These are phyloP conservation scores for Synergus japonicus DNA, from an alignment of 2,888 invertebrate species.

Conservation along the genomic window DNA sequence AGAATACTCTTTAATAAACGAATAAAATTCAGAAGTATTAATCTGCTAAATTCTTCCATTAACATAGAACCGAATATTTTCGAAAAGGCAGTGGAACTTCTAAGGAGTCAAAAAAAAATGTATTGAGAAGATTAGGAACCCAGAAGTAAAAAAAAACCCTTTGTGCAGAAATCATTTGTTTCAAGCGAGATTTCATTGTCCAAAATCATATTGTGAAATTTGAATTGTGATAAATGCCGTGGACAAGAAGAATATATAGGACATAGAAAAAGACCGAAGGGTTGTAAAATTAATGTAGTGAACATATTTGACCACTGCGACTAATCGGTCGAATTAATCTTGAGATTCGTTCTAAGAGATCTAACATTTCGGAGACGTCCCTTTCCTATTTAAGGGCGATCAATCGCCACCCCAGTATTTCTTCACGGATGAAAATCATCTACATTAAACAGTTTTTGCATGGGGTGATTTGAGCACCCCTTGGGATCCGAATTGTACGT, in stretches of 20 bases:
- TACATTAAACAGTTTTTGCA: background rate
- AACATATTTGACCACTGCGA: constrained; percentile 7
- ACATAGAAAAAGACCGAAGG: background rate
- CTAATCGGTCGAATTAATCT: constrained; percentile 28
- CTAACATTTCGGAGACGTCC: background rate
- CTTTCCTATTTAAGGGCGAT: background rate
- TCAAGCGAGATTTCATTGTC: background rate
- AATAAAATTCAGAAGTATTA: background rate
- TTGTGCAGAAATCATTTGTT: constrained; percentile 20
- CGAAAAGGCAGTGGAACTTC: background rate
- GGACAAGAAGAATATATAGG: constrained; percentile 3
- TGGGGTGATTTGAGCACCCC: constrained; percentile 52
- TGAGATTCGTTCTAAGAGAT: constrained; percentile 1
- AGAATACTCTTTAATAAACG: background rate
- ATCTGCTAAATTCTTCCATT: no score
- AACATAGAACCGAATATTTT: no score
- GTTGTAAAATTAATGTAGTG: constrained; percentile 26
- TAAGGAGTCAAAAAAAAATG: background rate
- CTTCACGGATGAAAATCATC: constrained; percentile 9
- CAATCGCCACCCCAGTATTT: constrained; percentile 16
- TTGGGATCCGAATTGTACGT: constrained; percentile 55
- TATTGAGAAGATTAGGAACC: background rate
- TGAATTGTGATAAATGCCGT: background rate
- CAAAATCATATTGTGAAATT: background rate
- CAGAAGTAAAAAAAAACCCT: background rate